A percentile compares a stretch with the other conserved stretches of the same genome.
Conservation (phyloP, 2,113 vertebrate species). For the Onychostoma macrolepis region DNA sequence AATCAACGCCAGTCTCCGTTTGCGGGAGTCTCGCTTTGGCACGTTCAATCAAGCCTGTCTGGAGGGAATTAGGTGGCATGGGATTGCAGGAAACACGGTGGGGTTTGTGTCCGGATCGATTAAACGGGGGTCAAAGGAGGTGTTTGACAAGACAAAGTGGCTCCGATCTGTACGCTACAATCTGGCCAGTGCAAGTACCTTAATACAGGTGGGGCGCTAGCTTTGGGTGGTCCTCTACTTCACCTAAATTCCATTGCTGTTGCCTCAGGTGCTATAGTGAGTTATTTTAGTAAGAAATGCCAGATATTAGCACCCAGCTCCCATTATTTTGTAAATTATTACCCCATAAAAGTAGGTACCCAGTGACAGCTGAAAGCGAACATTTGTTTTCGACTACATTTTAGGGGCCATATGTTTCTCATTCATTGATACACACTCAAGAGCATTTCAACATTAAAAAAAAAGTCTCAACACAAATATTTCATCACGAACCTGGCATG, state of each 20-base stretch:
- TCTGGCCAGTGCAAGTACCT: constrained; percentile 34
- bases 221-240: constrained; percentile 61
- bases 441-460: constrained; percentile 52
- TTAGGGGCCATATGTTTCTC: constrained; percentile 66
- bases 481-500: constrained; percentile 57
- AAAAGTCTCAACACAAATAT: constrained; percentile 57
- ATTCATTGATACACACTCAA: constrained; percentile 60
- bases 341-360: constrained; percentile 66
- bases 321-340: constrained; percentile 68
- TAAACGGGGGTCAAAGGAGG: constrained; percentile 37
- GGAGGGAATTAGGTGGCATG: constrained; percentile 47
- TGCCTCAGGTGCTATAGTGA: constrained; percentile 62
- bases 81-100: constrained; percentile 47
- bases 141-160: constrained; percentile 25
- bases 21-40: constrained; percentile 64
- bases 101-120: constrained; percentile 46
- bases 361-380: constrained; percentile 64
- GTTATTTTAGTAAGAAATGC: constrained; percentile 63
- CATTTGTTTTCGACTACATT: constrained; percentile 65
- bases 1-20: constrained; percentile 77
- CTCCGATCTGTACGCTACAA: constrained; percentile 1
- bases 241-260: constrained; percentile 64
- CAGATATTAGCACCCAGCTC: constrained; percentile 69
- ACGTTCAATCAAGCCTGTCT: constrained; percentile 63
- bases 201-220: constrained; percentile 52